Conservation (phyloP, 2,888 invertebrate species). For the Tetramorium bicarinatum region DNA sequence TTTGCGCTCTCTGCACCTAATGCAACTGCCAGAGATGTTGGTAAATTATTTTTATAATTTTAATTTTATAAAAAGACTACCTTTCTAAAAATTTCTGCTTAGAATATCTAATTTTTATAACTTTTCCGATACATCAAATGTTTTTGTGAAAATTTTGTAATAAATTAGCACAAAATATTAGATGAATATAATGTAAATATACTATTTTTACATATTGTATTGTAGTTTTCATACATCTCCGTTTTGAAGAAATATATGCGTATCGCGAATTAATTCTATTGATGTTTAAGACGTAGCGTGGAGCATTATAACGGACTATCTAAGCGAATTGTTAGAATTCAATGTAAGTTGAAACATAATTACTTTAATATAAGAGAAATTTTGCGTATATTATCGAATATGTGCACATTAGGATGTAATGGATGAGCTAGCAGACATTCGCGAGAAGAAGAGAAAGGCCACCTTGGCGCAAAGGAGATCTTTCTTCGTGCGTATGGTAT, state of each 20-base stretch:
- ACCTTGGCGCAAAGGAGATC: conserved; percentile 96
- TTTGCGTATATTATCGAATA: background rate
- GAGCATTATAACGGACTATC: conserved; percentile 94
- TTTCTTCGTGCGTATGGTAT: conserved; percentile 99
- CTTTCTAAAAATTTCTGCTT: background rate
- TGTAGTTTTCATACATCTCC: background rate
- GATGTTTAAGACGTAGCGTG: conserved; percentile 91
- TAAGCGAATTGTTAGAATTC: conserved; percentile 93
- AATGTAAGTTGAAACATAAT: conserved; percentile 75
- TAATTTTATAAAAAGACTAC: background rate
- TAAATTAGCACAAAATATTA: background rate
- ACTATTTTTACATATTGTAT: conserved; percentile 1
- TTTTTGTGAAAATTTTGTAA: background rate
- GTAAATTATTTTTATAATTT: conserved; percentile 85
- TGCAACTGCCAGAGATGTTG: conserved; percentile 94
- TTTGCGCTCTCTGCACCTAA: conserved; percentile 98
- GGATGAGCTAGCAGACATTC: conserved; percentile 92
- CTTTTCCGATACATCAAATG: background rate
- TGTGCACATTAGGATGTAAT: conserved; percentile 87
- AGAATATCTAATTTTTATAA: background rate
- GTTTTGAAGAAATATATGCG: background rate
- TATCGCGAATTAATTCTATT: conserved; percentile 17
- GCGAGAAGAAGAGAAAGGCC: conserved; percentile 92
- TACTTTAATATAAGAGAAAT: background rate
- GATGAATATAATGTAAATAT: background rate